These are phyloP conservation scores for Hemibagrus wyckioides DNA, from an alignment of 2,113 vertebrate genomes.

Conservation along the genomic window DNA sequence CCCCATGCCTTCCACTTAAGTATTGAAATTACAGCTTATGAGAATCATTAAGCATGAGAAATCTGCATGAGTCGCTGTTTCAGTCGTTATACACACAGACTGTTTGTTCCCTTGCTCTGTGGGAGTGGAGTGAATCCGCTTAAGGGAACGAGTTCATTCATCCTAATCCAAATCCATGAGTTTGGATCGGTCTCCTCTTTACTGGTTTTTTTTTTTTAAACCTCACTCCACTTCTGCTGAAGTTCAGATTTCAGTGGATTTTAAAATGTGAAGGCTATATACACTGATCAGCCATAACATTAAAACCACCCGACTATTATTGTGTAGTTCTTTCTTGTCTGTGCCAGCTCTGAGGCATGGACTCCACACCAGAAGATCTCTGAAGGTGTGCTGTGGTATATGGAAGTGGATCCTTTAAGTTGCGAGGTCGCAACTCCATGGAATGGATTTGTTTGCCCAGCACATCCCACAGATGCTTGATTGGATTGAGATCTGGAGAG, in stretches of 20 bases:
- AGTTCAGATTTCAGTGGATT: neutral
- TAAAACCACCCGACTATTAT: too few relatives aligned
- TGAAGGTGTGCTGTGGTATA: too few relatives aligned
- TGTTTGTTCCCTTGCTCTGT: neutral
- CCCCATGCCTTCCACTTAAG: neutral
- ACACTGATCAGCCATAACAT: too few relatives aligned
- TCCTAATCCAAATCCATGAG: constrained; percentile 21
- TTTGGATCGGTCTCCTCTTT: neutral
- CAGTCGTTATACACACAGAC: constrained; percentile 9
- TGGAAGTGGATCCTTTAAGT: too few relatives aligned
- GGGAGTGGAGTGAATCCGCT: neutral
- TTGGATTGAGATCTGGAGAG: too few relatives aligned
- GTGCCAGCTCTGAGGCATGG: too few relatives aligned
- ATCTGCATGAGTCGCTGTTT: neutral
- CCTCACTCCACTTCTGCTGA: neutral
- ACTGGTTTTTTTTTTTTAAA: neutral
- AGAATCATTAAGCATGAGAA: neutral
- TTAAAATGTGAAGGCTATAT: neutral
- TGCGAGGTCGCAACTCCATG: too few relatives aligned
- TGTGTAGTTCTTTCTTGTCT: too few relatives aligned
- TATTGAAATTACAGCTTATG: neutral
- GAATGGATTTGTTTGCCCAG: too few relatives aligned
- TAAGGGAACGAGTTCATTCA: constrained; percentile 31
- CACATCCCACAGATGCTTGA: too few relatives aligned
- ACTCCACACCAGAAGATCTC: too few relatives aligned